Evolutionary conservation across 2,888 invertebrate genomes (phyloP).

Genomic region (Tenthredo amoena): DNA sequence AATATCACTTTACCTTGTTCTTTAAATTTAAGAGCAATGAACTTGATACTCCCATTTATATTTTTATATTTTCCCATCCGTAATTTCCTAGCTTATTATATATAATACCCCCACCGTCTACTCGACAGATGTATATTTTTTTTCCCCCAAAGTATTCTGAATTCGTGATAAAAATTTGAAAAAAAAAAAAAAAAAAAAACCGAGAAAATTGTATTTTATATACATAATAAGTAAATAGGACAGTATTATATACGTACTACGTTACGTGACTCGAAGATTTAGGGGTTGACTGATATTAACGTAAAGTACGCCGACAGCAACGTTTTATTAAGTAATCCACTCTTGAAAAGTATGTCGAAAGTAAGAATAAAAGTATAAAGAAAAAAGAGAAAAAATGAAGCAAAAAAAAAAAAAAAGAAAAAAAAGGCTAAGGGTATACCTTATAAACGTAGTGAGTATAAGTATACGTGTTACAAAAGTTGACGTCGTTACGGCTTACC

Average conservation of each 20-base stretch:
- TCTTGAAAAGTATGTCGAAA: conserved; percentile 19
- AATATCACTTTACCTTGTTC: too few species aligned
- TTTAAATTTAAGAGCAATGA: not conserved
- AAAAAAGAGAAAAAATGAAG: not conserved
- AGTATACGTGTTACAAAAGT: conserved; percentile 5
- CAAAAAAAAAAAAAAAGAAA: not conserved
- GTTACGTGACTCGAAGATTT: not conserved
- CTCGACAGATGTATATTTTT: too few species aligned
- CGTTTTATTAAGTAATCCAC: conserved; percentile 41
- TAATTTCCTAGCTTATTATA: not conserved
- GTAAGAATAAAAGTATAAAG: not conserved
- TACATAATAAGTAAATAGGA: not conserved
- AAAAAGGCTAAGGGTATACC: not conserved
- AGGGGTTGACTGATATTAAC: conserved; percentile 42
- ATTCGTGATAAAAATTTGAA: not conserved
- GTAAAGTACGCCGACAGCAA: not conserved
- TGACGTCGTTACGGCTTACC: conserved; percentile 12
- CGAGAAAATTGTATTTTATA: not conserved
- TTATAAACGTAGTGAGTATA: not conserved
- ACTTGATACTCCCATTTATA: not conserved
- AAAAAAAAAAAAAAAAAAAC: not conserved
- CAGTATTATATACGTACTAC: too few species aligned
- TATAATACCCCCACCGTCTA: too few species aligned
- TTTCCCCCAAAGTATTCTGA: not conserved
- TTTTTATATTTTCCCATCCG: not conserved